Evolutionary conservation across 2,113 vertebrate genomes (phyloP).

Genomic region (Brienomyrus longianalis): DNA sequence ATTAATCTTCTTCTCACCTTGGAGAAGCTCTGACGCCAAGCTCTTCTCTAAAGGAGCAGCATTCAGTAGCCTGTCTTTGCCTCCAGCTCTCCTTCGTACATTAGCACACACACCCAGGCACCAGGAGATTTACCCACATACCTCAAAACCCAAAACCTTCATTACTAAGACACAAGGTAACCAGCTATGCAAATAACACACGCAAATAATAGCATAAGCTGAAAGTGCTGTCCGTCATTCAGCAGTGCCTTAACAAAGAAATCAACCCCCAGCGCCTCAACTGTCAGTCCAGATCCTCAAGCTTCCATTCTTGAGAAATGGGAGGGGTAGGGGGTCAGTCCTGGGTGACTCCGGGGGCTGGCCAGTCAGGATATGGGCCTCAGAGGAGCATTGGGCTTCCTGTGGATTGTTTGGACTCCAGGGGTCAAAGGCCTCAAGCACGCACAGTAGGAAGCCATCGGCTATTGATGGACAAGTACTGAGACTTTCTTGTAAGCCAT

Average conservation of each 20-base stretch:
- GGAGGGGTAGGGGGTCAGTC: conserved; percentile 22
- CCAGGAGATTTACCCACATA: neutral
- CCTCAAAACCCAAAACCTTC: neutral
- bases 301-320: neutral
- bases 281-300: neutral
- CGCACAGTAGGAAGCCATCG: conserved; percentile 29
- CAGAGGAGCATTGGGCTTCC: conserved; percentile 22
- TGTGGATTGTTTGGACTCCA: conserved; percentile 29
- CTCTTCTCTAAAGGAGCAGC: neutral
- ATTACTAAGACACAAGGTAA: neutral
- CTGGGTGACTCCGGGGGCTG: conserved; percentile 24
- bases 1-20: conserved; percentile 13
- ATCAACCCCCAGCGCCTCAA: neutral
- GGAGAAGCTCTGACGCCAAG: neutral
- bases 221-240: neutral
- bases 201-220: neutral
- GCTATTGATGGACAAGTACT: conserved; percentile 26
- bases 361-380: conserved; percentile 20
- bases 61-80: neutral
- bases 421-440: conserved; percentile 28
- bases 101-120: neutral
- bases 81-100: neutral
- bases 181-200: neutral
- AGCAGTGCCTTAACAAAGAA: neutral
- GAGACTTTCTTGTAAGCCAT: conserved; percentile 25